Base-by-base conservation (phyloP, 2,888 invertebrate genomes). In the Polyploca ridens region DNA sequence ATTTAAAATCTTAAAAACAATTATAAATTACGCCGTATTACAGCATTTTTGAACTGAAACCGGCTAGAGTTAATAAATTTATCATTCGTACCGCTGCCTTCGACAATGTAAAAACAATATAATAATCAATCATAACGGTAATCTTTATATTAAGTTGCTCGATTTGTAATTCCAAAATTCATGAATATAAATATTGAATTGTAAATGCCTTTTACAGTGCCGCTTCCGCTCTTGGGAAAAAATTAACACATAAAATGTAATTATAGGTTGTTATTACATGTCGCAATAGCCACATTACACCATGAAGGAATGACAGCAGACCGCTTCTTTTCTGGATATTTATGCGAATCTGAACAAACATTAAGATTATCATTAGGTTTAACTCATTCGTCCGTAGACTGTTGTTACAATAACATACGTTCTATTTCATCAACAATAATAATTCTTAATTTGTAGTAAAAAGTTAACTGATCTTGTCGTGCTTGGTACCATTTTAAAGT, bases 1-100 rank as follows among this genome's bases (percentile, higher is more conserved):
- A 79, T 86, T 86, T 85, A 86, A 87, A 85, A 76, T 81, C 83
- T 79, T 69, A 68, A 77, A 61, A 85, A 87, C 86, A 87, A 89
- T 90, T 83, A 87, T 81, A 82, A 72, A 81, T 79, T 74, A 76
- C 77, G 67, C 74, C 66, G 70, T 69, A 74, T 78, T 79, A 79
- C 75, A 75, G 72, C 77, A 79, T 77, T 85, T 85, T 82, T 75
- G 74, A 66, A 62, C 67, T 13, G 59, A 66, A 65, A 81, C 80
- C 76, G 79, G 75, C 71, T 74, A 64, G 76, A 78, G 81, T 84
- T 75, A 83, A 77, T 85, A 88, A 84, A 78, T 73, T 77, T 78
- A 79, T 35, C 35, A 73, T 76, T 76, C 65, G 63, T 62, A 63
- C 63, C 74, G 74, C 79, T 79, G 74, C 73, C 77, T 73, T 70